Evolutionary conservation across 2,113 vertebrate species (phyloP).

Genomic region (Sigmodon hispidus): DNA sequence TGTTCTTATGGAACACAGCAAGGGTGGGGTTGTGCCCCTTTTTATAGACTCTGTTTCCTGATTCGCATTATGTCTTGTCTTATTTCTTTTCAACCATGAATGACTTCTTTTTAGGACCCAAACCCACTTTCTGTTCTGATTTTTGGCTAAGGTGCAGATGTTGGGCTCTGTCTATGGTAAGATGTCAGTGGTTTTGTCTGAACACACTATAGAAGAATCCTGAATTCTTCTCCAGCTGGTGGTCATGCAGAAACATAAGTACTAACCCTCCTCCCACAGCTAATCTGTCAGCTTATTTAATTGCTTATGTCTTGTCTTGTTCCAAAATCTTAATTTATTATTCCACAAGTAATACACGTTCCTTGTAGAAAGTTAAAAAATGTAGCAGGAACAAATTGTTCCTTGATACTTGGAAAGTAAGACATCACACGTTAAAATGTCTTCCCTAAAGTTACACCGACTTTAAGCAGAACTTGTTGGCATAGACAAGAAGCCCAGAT

Average conservation of each 20-base stretch:
- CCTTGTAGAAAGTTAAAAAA: constrained; percentile 62
- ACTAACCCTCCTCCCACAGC: neutral
- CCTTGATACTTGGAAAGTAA: constrained; percentile 49
- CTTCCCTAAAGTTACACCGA: constrained; percentile 40
- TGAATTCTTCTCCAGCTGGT: constrained; percentile 3
- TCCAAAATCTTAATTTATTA: constrained; percentile 69
- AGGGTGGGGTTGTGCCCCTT: neutral
- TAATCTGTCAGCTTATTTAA: constrained; percentile 65
- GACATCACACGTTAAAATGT: constrained; percentile 22
- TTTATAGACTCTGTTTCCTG: neutral
- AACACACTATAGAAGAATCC: neutral
- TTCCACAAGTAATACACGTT: constrained; percentile 60
- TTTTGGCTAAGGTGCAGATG: constrained; percentile 12
- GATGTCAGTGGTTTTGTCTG: constrained; percentile 7
- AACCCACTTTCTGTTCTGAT: neutral
- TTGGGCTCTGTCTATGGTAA: neutral
- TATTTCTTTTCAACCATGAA: constrained; percentile 9
- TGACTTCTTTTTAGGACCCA: neutral
- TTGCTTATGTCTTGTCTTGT: constrained; percentile 66
- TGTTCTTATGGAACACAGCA: neutral
- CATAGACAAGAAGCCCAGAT: neutral
- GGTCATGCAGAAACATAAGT: constrained; percentile 5
- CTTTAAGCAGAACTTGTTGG: neutral
- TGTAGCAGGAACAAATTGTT: constrained; percentile 70
- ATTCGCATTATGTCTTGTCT: neutral